Evolutionary conservation across 2,888 invertebrate genomes (phyloP).

Genomic region (Endotricha flammealis): DNA sequence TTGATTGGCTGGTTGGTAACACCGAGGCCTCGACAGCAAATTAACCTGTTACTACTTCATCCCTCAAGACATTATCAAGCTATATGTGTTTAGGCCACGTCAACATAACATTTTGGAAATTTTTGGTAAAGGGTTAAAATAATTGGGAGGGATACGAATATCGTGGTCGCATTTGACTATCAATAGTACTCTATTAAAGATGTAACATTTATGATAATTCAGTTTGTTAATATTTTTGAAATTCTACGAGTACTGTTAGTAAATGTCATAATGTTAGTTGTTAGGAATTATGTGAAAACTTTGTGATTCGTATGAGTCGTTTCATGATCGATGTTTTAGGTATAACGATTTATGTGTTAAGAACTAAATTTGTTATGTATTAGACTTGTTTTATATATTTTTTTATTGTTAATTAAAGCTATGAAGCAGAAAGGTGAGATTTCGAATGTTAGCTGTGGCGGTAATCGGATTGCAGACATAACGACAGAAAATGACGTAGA

Average conservation of each 20-base stretch:
- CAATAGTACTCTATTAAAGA: conserved; percentile 3
- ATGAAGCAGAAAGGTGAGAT: conserved; percentile 69
- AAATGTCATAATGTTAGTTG: no score
- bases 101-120: conserved; percentile 40
- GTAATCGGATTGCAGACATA: conserved; percentile 44
- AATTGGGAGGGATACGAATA: conserved; percentile 22
- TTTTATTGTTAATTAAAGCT: conserved; percentile 63
- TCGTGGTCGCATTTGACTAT: conserved; percentile 1
- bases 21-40: conserved; percentile 60
- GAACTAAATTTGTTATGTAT: no score
- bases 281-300: no score
- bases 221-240: no score
- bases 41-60: conserved; percentile 53
- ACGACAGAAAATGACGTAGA: conserved; percentile 42
- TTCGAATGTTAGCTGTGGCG: conserved; percentile 52
- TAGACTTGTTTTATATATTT: conserved; percentile 10
- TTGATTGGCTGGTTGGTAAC: conserved; percentile 76
- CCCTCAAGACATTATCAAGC: conserved; percentile 51
- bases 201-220: no score
- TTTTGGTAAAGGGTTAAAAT: conserved; percentile 47
- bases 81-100: conserved; percentile 33
- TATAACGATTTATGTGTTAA: no score
- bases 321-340: no score
- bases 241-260: no score
- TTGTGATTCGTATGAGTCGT: no score